Evolutionary conservation across 2,888 invertebrate genomes (phyloP).

Genomic region (Drosophila atripex): DNA sequence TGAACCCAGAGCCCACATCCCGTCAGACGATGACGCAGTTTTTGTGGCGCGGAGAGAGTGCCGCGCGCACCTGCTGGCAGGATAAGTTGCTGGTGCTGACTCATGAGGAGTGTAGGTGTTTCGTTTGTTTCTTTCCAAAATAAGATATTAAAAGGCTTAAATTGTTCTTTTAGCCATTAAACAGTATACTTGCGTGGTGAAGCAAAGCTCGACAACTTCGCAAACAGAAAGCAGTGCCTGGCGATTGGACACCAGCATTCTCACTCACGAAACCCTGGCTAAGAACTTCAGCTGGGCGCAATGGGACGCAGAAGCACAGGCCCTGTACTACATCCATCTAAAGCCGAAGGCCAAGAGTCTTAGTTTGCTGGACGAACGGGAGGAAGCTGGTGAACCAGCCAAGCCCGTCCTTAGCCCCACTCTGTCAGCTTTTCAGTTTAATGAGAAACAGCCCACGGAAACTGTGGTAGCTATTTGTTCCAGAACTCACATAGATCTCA

Average conservation of each 20-base stretch:
- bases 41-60: slow-evolving; percentile 82
- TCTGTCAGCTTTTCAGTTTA: slow-evolving; percentile 93
- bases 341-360: slow-evolving; percentile 88
- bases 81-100: slow-evolving; percentile 90
- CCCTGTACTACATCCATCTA: slow-evolving; percentile 93
- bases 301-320: slow-evolving; percentile 90
- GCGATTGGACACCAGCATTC: slow-evolving; percentile 85
- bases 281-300: slow-evolving; percentile 93
- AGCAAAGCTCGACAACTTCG: slow-evolving; percentile 64
- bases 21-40: slow-evolving; percentile 93
- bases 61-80: slow-evolving; percentile 78
- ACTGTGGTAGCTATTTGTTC: slow-evolving; percentile 88
- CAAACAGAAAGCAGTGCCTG: slow-evolving; percentile 79
- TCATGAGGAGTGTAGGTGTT: slow-evolving; percentile 89
- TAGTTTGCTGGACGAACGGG: slow-evolving; percentile 87
- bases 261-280: slow-evolving; percentile 86
- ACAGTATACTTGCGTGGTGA: slow-evolving; percentile 82
- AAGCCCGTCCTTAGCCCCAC: slow-evolving; percentile 88
- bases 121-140: neutral
- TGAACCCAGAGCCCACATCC: slow-evolving; percentile 85
- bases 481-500: too few relatives aligned
- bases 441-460: slow-evolving; percentile 93
- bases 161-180: slow-evolving; percentile 57
- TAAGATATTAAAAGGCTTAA: neutral
- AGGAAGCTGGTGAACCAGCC: slow-evolving; percentile 84